A percentile compares a stretch with the other conserved stretches of the same genome.
phyloP scores from a whole-genome alignment of 2,113 vertebrate genomes.

The Pteropus alecto region DNA sequence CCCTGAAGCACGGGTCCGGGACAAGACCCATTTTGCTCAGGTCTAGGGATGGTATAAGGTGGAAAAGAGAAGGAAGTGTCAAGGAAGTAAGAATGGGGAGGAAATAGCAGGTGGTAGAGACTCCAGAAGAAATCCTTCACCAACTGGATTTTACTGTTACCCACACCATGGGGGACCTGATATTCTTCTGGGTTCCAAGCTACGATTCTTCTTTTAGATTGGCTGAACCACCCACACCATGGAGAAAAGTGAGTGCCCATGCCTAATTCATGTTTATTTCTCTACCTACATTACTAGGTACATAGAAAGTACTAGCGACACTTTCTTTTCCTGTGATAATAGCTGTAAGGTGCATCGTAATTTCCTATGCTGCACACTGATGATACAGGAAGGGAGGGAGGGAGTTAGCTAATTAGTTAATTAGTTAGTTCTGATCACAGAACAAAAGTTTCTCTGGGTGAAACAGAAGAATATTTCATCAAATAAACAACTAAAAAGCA shows the following conservation, averaged over 20 bases:
- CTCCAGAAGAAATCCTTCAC: not conserved
- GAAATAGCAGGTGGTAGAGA: not conserved
- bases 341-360: not conserved
- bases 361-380: not conserved
- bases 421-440: not conserved
- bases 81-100: not conserved
- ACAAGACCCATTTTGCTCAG: not conserved
- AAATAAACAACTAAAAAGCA: constrained; percentile 51
- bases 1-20: not conserved
- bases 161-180: not conserved
- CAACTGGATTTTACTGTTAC: not conserved
- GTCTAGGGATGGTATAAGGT: not conserved
- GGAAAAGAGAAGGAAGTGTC: not conserved
- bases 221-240: not conserved
- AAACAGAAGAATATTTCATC: constrained; percentile 31
- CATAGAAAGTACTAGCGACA: not conserved
- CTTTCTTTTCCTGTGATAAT: not conserved
- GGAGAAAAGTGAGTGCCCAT: not conserved
- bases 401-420: not conserved
- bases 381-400: not conserved
- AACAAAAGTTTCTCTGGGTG: not conserved
- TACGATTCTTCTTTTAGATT: not conserved
- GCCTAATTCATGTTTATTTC: not conserved
- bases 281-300: not conserved
- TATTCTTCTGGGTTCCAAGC: not conserved